phyloP scores from a whole-genome alignment of 1,140 invertebrate genomes.

The Polypedilum pembai region DNA sequence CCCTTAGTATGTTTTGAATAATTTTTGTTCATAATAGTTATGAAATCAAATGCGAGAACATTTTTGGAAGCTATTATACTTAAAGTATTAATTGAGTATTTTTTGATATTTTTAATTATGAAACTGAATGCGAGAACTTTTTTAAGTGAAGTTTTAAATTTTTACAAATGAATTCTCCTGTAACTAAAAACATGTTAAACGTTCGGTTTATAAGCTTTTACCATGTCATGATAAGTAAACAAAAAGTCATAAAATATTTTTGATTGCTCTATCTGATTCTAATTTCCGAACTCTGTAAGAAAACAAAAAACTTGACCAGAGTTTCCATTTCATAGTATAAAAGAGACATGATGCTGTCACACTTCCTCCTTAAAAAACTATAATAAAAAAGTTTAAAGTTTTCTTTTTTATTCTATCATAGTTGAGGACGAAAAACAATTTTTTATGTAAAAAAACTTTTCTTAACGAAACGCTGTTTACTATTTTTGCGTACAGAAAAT shows the following conservation, averaged over 20 bases:
- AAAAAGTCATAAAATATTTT: too few relatives aligned
- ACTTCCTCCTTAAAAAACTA: neutral
- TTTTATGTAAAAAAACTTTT: slow-evolving; percentile 6
- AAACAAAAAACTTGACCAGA: neutral
- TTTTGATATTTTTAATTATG: too few relatives aligned
- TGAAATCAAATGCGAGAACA: too few relatives aligned
- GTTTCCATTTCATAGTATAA: neutral
- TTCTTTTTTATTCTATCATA: neutral
- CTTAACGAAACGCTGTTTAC: slow-evolving; percentile 4
- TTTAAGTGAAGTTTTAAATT: too few relatives aligned
- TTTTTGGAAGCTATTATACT: too few relatives aligned
- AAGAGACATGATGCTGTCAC: neutral
- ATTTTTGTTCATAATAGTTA: too few relatives aligned
- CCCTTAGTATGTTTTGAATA: too few relatives aligned
- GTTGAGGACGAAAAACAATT: neutral
- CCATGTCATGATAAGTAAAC: too few relatives aligned
- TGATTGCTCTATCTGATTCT: too few relatives aligned
- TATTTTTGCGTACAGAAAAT: neutral
- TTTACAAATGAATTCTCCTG: neutral
- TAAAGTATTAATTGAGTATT: too few relatives aligned
- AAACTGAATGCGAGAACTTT: neutral
- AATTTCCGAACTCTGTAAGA: too few relatives aligned
- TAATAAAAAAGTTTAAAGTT: neutral
- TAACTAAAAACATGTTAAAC: neutral
- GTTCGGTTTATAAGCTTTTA: neutral